Percentiles rank a stretch among this genome's conserved stretches.
phyloP scores from a whole-genome alignment of 2,113 vertebrate genomes.

The Vimba vimba region DNA sequence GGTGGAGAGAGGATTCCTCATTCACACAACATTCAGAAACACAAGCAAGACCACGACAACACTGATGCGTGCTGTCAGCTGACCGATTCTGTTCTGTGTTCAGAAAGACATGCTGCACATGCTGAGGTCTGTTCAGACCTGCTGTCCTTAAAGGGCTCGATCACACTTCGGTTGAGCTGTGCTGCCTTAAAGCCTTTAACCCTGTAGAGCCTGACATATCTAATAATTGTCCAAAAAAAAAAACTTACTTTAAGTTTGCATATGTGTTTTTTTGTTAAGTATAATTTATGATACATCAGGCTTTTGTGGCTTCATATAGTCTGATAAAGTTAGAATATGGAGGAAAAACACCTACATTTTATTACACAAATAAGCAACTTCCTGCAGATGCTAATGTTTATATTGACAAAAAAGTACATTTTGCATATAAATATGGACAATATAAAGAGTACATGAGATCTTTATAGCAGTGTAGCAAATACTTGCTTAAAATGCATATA shows the following conservation, averaged over 20 bases:
- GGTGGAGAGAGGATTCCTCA: slow-evolving; percentile 13
- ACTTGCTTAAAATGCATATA: too few relatives aligned
- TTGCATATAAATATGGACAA: too few relatives aligned
- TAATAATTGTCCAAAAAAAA: too few relatives aligned
- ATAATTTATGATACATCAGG: not conserved
- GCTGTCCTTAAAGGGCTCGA: too few relatives aligned
- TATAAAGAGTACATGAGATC: too few relatives aligned
- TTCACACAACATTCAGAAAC: not conserved
- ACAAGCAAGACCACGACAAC: not conserved
- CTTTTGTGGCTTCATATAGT: not conserved
- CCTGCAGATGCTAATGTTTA: not conserved
- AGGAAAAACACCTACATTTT: not conserved
- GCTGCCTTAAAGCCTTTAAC: too few relatives aligned
- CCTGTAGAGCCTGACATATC: too few relatives aligned
- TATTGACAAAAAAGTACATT: not conserved
- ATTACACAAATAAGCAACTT: not conserved
- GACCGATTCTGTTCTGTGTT: not conserved
- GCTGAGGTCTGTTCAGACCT: too few relatives aligned
- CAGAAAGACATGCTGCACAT: not conserved
- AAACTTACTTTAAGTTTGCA: too few relatives aligned
- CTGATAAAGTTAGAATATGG: not conserved
- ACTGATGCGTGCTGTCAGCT: not conserved
- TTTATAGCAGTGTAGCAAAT: too few relatives aligned
- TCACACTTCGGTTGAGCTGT: too few relatives aligned
- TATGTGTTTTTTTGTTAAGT: too few relatives aligned